Evolutionary conservation across 1,140 invertebrate species (phyloP), one percentile per base, ranked within the genome.

Genomic region (Alviniconcha marisindica): DNA sequence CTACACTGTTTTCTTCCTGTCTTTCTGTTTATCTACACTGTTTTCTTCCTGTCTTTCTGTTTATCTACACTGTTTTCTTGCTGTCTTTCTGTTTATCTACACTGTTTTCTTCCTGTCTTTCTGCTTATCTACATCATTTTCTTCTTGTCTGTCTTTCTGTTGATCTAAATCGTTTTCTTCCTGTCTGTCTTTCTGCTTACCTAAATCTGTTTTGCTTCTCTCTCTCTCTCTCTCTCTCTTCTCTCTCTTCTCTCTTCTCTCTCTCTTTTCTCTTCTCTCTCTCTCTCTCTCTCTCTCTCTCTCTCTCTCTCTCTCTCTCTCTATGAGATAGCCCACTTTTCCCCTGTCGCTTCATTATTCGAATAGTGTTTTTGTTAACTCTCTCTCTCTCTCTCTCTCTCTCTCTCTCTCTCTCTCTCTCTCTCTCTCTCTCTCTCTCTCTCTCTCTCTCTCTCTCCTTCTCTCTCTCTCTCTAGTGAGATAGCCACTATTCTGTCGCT

Each of bases 281-380:
- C 69, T 42, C 40, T 73, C 33, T 73, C 33, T 42, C 33, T 73
- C 69, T 73, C 69, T 73, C 69, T 73, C 40, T 38, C 40, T 73
- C 69, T 73, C 69, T 42, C 69, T 73, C 69, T 73, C 69, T 73
- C 56, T 60, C 56, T 60, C 7, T 60, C 10, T 51, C 7, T 12
- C 7, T 24, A 24, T 15, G 15, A n/a, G 7, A n/a, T n/a, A n/a
- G n/a, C n/a, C n/a, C n/a, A n/a, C n/a, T n/a, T n/a, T n/a, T n/a
- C n/a, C n/a, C n/a, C n/a, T n/a, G n/a, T n/a, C n/a, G n/a, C n/a
- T n/a, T n/a, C n/a, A n/a, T n/a, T n/a, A n/a, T n/a, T n/a, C n/a
- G n/a, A n/a, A n/a, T n/a, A n/a, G n/a, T n/a, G n/a, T n/a, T n/a
- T n/a, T n/a, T n/a, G n/a, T n/a, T n/a, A n/a, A 4, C 56, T 60